Percentiles rank a stretch among this genome's conserved stretches.
These are phyloP conservation scores for Sinhomidia bicolor DNA, from an alignment of 2,888 invertebrate genomes.

Conservation along the genomic window DNA sequence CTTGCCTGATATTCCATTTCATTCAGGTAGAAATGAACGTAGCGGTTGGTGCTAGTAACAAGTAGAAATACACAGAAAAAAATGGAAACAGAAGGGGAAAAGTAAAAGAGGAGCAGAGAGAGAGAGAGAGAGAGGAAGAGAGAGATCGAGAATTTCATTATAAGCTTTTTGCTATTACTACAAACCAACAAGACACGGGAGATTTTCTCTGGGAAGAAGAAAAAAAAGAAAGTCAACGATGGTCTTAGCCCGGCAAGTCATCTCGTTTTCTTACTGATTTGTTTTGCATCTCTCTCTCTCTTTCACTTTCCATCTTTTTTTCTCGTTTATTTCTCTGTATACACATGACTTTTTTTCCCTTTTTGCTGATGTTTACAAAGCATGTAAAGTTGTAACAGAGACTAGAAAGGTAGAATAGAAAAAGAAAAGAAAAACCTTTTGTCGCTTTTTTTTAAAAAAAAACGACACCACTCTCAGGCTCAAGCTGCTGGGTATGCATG, in stretches of 20 bases:
- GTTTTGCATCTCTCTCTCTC: background rate
- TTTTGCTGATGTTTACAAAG: slow-evolving; percentile 34
- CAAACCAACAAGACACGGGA: slow-evolving; percentile 42
- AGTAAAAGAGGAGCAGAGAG: too few relatives aligned
- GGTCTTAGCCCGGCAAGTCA: slow-evolving; percentile 22
- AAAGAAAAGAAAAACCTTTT: background rate
- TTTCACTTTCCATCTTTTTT: background rate
- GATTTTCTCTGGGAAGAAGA: slow-evolving; percentile 28
- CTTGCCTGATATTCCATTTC: slow-evolving; percentile 61
- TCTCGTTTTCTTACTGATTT: background rate
- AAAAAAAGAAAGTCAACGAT: slow-evolving; percentile 28
- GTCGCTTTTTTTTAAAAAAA: background rate
- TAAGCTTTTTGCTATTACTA: slow-evolving; percentile 7
- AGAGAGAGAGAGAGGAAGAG: slow-evolving; percentile 36
- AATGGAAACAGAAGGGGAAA: slow-evolving; percentile 14
- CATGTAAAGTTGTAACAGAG: slow-evolving; percentile 35
- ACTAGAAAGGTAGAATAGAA: slow-evolving; percentile 20
- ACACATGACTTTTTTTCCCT: background rate
- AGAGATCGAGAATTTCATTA: slow-evolving; percentile 55
- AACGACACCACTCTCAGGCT: too few relatives aligned
- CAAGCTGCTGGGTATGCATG: too few relatives aligned
- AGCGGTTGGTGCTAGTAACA: background rate
- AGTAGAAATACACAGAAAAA: background rate
- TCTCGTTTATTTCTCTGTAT: background rate
- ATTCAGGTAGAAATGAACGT: background rate